Evolutionary conservation across 1,140 invertebrate species (phyloP), one percentile per base, ranked within the genome.

Genomic region (Drosophila leontia): DNA sequence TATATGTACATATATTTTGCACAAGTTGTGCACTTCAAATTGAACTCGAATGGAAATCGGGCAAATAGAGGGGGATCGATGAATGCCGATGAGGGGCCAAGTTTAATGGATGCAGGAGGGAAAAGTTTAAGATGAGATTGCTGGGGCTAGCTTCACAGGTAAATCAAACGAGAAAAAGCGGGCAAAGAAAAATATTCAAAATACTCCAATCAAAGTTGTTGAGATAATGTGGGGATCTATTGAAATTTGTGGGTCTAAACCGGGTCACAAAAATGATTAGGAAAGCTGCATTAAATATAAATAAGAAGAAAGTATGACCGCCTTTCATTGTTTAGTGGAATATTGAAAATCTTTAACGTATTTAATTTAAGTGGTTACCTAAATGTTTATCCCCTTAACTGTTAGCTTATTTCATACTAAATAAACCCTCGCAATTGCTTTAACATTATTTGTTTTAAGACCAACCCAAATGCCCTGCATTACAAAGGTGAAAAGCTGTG

Each of bases 91-190:
- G 60, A 53, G 57, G 39, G 44, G 59, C 50, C 45, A 47, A 63
- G 59, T 75, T 79, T 68, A 80, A 80, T 68, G 59, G 77, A 39
- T 69, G 61, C 55, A 42, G 47, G 23, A 48, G 47, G 37, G 26
- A 80, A 69, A 80, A 63, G 47, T 80, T 80, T 55, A 56, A 75
- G 63, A 75, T 80, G 78, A 69, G 71, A 76, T 78, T 81, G 64
- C 78, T 80, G 51, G 19, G 19, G n/a, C 41, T 42, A 8, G 39
- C 39, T 8, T 41, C 3, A 23, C 61, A 64, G 67, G 48, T 48
- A 70, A 56, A 55, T 39, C 68, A 26, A 71, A 48, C 50, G 23
- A 34, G 44, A 42, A 69, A 41, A 56, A n/a, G 37, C 17, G 19
- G 57, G 9, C 12, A 53, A 37, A 29, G 51, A 15, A 41, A 34